Percentiles rank a stretch among this genome's conserved stretches.
These are phyloP conservation scores for Diaperis boleti DNA, from an alignment of 2,888 invertebrate genomes.

Conservation along the genomic window DNA sequence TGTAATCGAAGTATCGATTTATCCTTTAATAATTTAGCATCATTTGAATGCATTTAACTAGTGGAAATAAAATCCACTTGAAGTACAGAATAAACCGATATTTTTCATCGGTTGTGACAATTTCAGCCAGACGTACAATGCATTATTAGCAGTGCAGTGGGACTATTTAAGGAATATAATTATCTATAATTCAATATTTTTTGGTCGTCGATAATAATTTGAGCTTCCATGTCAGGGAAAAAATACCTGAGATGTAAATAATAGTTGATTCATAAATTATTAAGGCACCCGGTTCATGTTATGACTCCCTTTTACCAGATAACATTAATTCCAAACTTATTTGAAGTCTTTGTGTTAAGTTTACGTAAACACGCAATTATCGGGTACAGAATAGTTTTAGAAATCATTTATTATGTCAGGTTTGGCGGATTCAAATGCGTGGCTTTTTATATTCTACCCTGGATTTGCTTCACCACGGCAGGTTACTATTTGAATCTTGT, in stretches of 20 bases:
- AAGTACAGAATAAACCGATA: too few relatives aligned
- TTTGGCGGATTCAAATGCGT: conserved; percentile 1
- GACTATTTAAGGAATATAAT: too few relatives aligned
- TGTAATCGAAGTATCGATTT: conserved; percentile 8
- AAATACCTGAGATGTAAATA: conserved; percentile 33
- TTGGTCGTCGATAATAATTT: not conserved
- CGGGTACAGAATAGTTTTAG: conserved; percentile 12
- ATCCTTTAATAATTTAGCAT: conserved; percentile 15
- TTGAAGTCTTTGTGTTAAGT: conserved; percentile 14
- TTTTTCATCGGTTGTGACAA: too few relatives aligned
- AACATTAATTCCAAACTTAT: conserved; percentile 32
- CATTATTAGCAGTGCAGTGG: too few relatives aligned
- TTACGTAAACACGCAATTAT: conserved; percentile 35
- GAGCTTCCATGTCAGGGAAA: conserved; percentile 25
- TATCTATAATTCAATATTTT: too few relatives aligned
- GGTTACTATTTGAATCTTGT: too few relatives aligned
- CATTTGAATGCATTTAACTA: conserved; percentile 20
- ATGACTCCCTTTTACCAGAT: conserved; percentile 17
- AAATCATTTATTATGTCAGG: conserved; percentile 23
- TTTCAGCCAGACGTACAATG: too few relatives aligned
- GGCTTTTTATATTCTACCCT: conserved; percentile 18
- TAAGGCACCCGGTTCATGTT: conserved; percentile 18
- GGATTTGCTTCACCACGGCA: too few relatives aligned
- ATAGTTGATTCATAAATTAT: conserved; percentile 33
- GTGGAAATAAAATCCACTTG: too few relatives aligned